Conservation (phyloP, 2,888 invertebrate genomes). For the Tenthredo livida region DNA sequence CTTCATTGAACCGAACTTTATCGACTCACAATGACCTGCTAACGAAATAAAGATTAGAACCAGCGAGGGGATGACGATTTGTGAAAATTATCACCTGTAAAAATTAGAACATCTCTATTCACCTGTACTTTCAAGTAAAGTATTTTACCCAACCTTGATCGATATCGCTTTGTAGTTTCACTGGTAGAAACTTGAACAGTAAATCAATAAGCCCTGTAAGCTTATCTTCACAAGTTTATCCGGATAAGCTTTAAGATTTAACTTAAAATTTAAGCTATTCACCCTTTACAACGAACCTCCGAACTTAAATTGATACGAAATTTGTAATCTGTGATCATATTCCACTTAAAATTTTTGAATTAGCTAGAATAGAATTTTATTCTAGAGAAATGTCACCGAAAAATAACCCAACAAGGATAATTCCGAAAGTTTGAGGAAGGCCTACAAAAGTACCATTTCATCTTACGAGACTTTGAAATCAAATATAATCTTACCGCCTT, state of each 20-base stretch:
- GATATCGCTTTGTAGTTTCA: neutral
- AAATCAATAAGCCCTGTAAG: neutral
- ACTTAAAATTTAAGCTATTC: neutral
- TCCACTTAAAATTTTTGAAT: neutral
- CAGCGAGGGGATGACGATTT: neutral
- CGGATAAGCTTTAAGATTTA: neutral
- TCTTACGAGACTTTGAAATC: slow-evolving; percentile 14
- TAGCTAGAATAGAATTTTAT: neutral
- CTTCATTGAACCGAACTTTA: neutral
- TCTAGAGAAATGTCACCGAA: neutral
- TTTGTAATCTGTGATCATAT: neutral
- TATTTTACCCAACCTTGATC: neutral
- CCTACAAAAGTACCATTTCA: neutral
- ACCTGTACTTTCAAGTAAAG: neutral
- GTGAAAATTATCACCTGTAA: neutral
- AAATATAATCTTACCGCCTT: neutral
- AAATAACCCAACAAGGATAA: neutral
- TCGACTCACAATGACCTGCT: neutral
- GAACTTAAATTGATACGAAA: neutral
- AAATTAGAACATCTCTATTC: neutral
- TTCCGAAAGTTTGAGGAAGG: neutral
- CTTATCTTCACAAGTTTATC: neutral
- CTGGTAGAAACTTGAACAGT: neutral
- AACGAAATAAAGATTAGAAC: neutral
- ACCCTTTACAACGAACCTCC: neutral